These are phyloP conservation scores for Apostichopus parvimensis DNA, from an alignment of 35 echinoderm and acorn worm genomes.

Conservation along the genomic window DNA sequence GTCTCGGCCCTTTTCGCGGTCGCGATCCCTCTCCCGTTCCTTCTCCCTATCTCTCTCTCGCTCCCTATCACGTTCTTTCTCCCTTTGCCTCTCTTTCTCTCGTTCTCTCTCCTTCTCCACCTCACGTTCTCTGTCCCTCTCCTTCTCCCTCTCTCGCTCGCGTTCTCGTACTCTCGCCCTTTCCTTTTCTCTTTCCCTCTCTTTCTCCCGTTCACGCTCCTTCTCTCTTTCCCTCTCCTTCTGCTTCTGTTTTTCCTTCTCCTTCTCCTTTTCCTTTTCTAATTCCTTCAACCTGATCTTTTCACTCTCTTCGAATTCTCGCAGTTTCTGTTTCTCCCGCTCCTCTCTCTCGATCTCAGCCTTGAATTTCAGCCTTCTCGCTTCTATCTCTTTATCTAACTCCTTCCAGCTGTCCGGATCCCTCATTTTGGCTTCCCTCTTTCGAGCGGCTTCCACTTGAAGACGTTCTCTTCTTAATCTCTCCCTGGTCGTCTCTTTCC, in stretches of 20 bases:
- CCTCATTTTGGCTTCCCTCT: conserved; percentile 24
- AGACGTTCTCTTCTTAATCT: conserved; percentile 36
- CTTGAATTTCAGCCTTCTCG: conserved; percentile 44
- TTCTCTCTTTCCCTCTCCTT: conserved; percentile 1
- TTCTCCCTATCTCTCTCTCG: conserved; percentile 7
- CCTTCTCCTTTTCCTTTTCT: conserved; percentile 33
- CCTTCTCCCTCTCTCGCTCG: not conserved
- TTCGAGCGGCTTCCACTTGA: conserved; percentile 23
- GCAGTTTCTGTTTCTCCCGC: conserved; percentile 26
- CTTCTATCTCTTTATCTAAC: conserved; percentile 43
- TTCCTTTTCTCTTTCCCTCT: conserved; percentile 21
- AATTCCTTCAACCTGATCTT: conserved; percentile 16
- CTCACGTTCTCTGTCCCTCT: not conserved
- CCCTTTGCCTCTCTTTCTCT: not conserved
- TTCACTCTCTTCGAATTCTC: conserved; percentile 21
- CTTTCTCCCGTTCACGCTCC: not conserved
- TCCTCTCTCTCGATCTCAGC: conserved; percentile 47
- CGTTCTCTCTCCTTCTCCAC: conserved; percentile 11
- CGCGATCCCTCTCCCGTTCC: not conserved
- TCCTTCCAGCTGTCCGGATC: conserved; percentile 36
- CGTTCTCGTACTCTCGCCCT: conserved; percentile 1
- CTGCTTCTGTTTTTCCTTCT: conserved; percentile 33
- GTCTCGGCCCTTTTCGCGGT: conserved; percentile 8
- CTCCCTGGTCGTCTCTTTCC: conserved; percentile 39
- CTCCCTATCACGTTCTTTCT: not conserved